Base-by-base conservation (phyloP, 2,888 invertebrate species). In the Pogonocherus hispidulus region DNA sequence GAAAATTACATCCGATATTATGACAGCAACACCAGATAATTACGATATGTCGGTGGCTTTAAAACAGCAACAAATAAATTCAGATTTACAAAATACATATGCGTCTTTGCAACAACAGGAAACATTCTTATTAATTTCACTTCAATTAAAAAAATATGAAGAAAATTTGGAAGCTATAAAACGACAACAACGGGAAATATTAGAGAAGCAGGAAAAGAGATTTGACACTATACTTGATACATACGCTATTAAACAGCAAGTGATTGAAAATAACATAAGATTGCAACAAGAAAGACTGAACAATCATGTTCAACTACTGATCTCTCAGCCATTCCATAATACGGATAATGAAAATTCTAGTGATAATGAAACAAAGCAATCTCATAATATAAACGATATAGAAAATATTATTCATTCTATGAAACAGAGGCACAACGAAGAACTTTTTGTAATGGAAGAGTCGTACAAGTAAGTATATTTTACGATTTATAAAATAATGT, bases 141-240 rank as follows among this genome's bases (percentile, higher is more conserved):
- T 91, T 71, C 90, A 91, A 73, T 81, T 90, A 62, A 90, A 90
- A 79, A 90, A 90, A 44, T 90, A 90, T 75, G 90, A 90, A 78
- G 89, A 90, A 75, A 88, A 87, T 79, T 83, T 91, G 35, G 86
- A 87, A 4, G 87, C 88, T 20, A 87, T 90, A 82, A 89, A 89
- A 77, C 76, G 87, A 85, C 85, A 87, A 3, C 89, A 90, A 71
- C 89, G 89, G 66, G 87, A 88, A 3, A 89, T 90, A 69, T 82
- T 88, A 16, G 75, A 77, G 89, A 72, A 87, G 86, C 66, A 85
- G 87, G 46, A 74, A 35, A 67, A 63, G 14, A 66, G 70, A 14
- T 81, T 90, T 63, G 88, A 88, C 71, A 83, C 85, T 8, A 86
- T 90, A 81, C 76, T 90, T 69, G 87, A 86, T 59, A 84, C 87